phyloP scores from a whole-genome alignment of 2,113 vertebrate genomes.

The Silurus meridionalis region DNA sequence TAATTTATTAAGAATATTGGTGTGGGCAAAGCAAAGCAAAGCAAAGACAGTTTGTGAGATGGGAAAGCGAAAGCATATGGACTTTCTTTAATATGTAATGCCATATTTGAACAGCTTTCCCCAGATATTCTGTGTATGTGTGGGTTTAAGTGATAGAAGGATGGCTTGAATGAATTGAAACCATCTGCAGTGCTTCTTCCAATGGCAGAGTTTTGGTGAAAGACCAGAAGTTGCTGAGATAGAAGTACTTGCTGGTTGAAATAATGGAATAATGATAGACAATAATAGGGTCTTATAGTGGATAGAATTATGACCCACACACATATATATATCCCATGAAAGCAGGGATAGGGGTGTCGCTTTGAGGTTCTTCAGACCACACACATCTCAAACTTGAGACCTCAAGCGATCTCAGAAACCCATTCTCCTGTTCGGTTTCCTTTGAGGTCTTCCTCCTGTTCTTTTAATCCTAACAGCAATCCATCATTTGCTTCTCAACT shows the following conservation, averaged over 20 bases:
- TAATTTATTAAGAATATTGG: no score
- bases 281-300: not conserved
- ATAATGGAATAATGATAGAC: constrained; percentile 15
- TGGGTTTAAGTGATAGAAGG: constrained; percentile 1
- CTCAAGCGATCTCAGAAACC: constrained; percentile 25
- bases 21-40: no score
- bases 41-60: not conserved
- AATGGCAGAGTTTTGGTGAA: constrained; percentile 25
- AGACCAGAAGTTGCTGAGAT: constrained; percentile 9
- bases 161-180: constrained; percentile 29
- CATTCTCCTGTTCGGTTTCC: constrained; percentile 6
- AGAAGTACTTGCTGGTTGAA: not conserved
- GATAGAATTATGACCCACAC: constrained; percentile 8
- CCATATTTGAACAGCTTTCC: constrained; percentile 14
- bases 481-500: not conserved
- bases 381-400: constrained; percentile 30
- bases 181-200: constrained; percentile 33
- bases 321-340: not conserved
- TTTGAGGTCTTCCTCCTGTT: constrained; percentile 6
- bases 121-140: not conserved
- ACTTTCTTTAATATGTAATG: not conserved
- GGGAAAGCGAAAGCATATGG: not conserved
- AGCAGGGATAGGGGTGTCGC: not conserved
- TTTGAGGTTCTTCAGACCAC: constrained; percentile 36
- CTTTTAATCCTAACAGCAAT: constrained; percentile 14